Conservation (phyloP, 2,888 invertebrate genomes). For the Drosophila koepferae region DNA sequence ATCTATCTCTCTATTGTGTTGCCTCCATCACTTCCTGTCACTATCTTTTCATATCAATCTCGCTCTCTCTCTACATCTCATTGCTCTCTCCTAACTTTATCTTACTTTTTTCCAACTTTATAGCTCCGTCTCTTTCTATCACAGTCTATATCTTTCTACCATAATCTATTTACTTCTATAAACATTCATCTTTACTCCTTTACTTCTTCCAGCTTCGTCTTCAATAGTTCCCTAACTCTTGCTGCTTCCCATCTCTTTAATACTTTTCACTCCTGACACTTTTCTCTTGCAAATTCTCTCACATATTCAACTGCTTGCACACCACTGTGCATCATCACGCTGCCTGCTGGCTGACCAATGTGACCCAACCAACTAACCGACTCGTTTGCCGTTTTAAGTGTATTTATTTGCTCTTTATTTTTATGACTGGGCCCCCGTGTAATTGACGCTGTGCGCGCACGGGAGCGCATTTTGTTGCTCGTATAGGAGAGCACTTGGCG, state of each 20-base stretch:
- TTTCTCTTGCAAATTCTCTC: not conserved
- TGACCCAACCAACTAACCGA: constrained; percentile 45
- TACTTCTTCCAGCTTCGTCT: no score
- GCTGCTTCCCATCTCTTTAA: no score
- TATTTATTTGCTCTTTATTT: constrained; percentile 80
- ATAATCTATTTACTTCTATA: no score
- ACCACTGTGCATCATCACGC: constrained; percentile 30
- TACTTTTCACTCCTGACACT: not conserved
- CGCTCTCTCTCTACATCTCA: no score
- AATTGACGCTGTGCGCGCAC: constrained; percentile 74
- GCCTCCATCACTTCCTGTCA: accelerated
- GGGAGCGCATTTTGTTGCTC: constrained; percentile 67
- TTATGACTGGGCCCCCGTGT: constrained; percentile 75
- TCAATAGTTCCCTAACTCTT: no score
- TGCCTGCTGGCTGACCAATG: constrained; percentile 13
- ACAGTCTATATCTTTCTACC: no score
- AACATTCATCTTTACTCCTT: no score
- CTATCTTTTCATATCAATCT: no score
- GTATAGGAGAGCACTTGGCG: constrained; percentile 41
- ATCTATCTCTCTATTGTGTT: accelerated
- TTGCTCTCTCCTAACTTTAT: not conserved
- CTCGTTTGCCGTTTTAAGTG: constrained; percentile 68
- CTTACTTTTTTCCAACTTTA: not conserved
- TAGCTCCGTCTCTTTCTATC: no score
- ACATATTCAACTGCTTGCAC: not conserved